Evolutionary conservation across 2,797 vertebrate genomes (phyloP), one percentile per base, ranked within the genome.

Genomic region (Lepilemur ruficaudatus): DNA sequence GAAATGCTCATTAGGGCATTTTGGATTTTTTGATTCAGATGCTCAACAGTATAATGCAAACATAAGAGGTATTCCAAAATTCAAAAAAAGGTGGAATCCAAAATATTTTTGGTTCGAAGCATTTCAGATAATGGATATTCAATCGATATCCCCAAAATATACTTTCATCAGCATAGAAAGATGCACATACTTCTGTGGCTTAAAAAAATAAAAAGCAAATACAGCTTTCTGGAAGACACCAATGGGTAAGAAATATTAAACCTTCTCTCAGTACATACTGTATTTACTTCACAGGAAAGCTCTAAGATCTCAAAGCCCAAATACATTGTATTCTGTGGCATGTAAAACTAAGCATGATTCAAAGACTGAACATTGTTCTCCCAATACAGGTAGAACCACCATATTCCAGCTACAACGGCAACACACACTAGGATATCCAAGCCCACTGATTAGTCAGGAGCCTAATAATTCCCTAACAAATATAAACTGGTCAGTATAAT

Each of bases 121-220:
- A 78, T 78, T 79, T 79, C n/a, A 13, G 76, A 38, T 55, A 79
- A 79, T 22, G 23, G n/a, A 55, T 38, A 79, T 4, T 79, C 50
- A 79, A 79, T 15, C 2, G 0, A 48, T 1, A 18, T 4, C 20
- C 14, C 25, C 35, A 3, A 30, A 80, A 76, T 32, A 76, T 0
- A 65, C 48, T 89, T 79, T 63, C 48, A 75, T 28, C 75, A 85
- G 80, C 82, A 90, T 0, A 81, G 46, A 92, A 65, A 87, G n/a
- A 95, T 38, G 59, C 7, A 95, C 28, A 79, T 1, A 79, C 13
- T 61, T 75, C 69, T 35, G 11, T 50, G 63, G 25, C 30, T 91
- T 10, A 78, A 87, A 76, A 25, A 50, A 59, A 18, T 23, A 50
- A 43, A 69, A 70, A 73, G 18, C 11, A 48, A 52, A 83, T 8